Percentiles rank a stretch among this genome's conserved stretches.
phyloP scores from a whole-genome alignment of 2,888 invertebrate genomes.

The Abrostola tripartita region DNA sequence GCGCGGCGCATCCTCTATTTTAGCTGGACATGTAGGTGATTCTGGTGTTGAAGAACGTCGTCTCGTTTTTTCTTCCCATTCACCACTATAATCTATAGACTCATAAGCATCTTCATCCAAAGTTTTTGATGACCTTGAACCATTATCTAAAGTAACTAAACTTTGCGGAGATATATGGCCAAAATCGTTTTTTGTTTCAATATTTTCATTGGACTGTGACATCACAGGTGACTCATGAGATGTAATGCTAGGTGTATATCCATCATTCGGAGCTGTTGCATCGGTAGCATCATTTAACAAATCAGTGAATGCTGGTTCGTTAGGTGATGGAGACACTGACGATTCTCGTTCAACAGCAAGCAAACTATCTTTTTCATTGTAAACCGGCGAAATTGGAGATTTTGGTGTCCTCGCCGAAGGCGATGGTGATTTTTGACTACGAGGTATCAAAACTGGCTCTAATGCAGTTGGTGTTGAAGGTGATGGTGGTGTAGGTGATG shows the following conservation, averaged over 20 bases:
- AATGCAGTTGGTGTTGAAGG: slow-evolving; percentile 56
- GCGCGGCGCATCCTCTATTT: slow-evolving; percentile 66
- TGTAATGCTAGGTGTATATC: slow-evolving; percentile 53
- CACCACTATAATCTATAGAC: slow-evolving; percentile 73
- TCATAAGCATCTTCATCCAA: slow-evolving; percentile 75
- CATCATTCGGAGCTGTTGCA: slow-evolving; percentile 49
- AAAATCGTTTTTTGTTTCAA: slow-evolving; percentile 58
- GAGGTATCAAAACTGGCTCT: slow-evolving; percentile 64
- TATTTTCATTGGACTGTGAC: slow-evolving; percentile 63
- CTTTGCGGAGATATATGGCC: slow-evolving; percentile 63
- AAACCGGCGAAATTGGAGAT: slow-evolving; percentile 66
- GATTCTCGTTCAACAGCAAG: slow-evolving; percentile 55
- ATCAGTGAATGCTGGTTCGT: slow-evolving; percentile 53
- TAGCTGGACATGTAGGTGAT: slow-evolving; percentile 68
- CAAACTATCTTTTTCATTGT: slow-evolving; percentile 63
- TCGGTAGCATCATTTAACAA: slow-evolving; percentile 59
- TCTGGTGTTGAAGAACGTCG: slow-evolving; percentile 82
- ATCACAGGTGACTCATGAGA: slow-evolving; percentile 65
- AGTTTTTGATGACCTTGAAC: slow-evolving; percentile 65
- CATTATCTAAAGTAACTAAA: slow-evolving; percentile 69
- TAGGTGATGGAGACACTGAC: slow-evolving; percentile 65
- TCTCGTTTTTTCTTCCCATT: slow-evolving; percentile 78
- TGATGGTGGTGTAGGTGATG: slow-evolving; percentile 64
- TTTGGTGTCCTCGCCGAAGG: slow-evolving; percentile 71
- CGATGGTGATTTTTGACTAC: slow-evolving; percentile 76